Conservation (phyloP, 2,797 vertebrate genomes). For the Esox masquinongy region DNA sequence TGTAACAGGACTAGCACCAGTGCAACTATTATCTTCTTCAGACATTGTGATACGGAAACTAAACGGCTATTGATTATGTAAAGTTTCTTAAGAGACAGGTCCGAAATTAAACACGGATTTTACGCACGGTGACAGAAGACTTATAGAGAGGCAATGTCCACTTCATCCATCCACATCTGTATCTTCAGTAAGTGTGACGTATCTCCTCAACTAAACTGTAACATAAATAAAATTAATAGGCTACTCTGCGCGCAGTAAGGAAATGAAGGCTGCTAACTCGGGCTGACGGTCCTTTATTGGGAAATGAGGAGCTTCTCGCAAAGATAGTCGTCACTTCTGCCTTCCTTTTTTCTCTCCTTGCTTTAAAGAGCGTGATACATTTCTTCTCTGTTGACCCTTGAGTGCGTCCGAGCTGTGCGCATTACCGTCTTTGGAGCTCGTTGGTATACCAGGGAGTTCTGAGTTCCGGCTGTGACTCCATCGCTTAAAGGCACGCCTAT, state of each 20-base stretch:
- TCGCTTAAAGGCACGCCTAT: constrained; percentile 83
- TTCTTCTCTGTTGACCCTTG: constrained; percentile 33
- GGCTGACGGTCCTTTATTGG: background rate
- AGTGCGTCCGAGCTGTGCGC: constrained; percentile 68
- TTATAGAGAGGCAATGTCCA: background rate
- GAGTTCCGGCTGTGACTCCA: constrained; percentile 81
- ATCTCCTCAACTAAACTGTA: constrained; percentile 16
- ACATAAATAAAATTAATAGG: constrained; percentile 10
- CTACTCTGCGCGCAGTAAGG: constrained; percentile 19
- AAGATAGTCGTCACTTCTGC: constrained; percentile 30
- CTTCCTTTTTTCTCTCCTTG: constrained; percentile 41
- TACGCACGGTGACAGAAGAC: constrained; percentile 34
- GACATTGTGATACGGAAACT: constrained; percentile 78
- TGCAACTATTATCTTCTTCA: constrained; percentile 78
- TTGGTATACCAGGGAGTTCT: constrained; percentile 81
- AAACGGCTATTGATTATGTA: background rate
- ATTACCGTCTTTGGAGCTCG: constrained; percentile 77
- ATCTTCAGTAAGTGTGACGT: background rate
- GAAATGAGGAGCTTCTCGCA: constrained; percentile 8
- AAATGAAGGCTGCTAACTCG: constrained; percentile 38
- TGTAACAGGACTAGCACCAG: constrained; percentile 46
- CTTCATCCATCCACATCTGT: constrained; percentile 39
- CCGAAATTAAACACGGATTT: constrained; percentile 26
- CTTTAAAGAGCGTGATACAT: constrained; percentile 40
- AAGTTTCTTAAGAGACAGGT: background rate